Evolutionary conservation across 2,113 vertebrate species (phyloP), one percentile per base, ranked within the genome.

Genomic region (Paratilapia polleni): DNA sequence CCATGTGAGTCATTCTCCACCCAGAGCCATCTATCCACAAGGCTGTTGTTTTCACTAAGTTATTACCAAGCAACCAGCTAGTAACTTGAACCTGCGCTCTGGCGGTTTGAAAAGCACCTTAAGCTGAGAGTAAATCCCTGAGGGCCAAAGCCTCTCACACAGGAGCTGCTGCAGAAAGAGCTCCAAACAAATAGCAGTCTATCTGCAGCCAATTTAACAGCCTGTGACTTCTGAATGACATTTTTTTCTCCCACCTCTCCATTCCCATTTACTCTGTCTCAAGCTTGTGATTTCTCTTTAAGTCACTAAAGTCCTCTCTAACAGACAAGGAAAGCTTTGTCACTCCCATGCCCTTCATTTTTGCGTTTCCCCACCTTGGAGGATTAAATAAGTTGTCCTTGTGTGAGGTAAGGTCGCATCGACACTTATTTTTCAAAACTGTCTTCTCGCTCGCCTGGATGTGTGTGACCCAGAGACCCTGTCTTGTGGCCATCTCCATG

Each of bases 121-220:
- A 70, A 88, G 58, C 88, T 86, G 56, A 54, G 79, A 84, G 78
- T 82, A 88, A 92, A 91, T 91, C 89, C 90, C 83, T 0, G 58
- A 77, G n/a, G 85, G 56, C 81, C 66, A 12, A 17, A n/a, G 76
- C 78, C 63, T 85, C 82, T 88, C 59, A 26, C 36, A 59, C 63
- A 58, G 81, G 11, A 81, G 76, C 70, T 6, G 24, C 64, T 2
- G 47, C 80, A 63, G 49, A 77, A 24, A 84, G 36, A 47, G 47
- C 77, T 68, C 57, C 62, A 84, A 86, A 87, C 83, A 83, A 88
- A 86, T 24, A 47, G 62, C 78, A 24, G 62, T 62, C 74, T 70
- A 52, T 81, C 49, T 64, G 38, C 20, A 77, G 64, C 80, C 80
- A 83, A 80, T 92, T 79, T 81, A 84, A 82, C 82, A 89, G 74